phyloP scores from a whole-genome alignment of 2,797 vertebrate species.

The Masticophis lateralis region DNA sequence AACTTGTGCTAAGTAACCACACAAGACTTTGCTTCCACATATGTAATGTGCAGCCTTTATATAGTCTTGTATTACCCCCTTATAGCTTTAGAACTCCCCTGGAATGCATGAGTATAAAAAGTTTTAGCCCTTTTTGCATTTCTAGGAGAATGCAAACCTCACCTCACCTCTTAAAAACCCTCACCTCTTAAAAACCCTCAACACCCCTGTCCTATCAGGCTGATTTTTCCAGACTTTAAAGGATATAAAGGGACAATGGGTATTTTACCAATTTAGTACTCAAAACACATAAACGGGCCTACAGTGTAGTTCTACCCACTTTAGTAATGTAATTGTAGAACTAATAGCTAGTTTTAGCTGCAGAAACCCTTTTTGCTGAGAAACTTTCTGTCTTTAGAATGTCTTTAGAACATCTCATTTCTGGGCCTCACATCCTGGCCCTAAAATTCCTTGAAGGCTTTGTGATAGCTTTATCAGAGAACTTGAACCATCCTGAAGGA shows the following conservation, averaged over 20 bases:
- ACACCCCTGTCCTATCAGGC: background rate
- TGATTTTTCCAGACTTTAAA: background rate
- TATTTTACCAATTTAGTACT: background rate
- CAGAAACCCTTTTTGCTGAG: background rate
- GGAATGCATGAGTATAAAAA: background rate
- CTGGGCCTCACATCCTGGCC: background rate
- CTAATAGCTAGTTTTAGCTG: background rate
- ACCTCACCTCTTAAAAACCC: background rate
- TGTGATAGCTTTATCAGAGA: background rate
- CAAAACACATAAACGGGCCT: background rate
- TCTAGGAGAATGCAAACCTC: too few relatives aligned
- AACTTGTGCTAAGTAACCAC: background rate
- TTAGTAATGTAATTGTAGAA: background rate
- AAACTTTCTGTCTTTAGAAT: background rate
- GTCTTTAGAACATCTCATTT: background rate
- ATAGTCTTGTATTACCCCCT: background rate
- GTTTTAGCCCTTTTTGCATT: background rate
- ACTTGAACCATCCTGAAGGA: background rate
- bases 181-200: background rate
- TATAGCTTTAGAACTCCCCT: background rate
- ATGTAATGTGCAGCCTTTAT: background rate
- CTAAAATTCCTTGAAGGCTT: background rate
- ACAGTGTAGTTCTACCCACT: background rate
- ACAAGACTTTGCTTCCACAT: background rate
- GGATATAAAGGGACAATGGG: background rate